A percentile compares a stretch with the other conserved stretches of the same genome.
Conservation (phyloP, 2,113 vertebrate genomes). For the Axis porcinus region DNA sequence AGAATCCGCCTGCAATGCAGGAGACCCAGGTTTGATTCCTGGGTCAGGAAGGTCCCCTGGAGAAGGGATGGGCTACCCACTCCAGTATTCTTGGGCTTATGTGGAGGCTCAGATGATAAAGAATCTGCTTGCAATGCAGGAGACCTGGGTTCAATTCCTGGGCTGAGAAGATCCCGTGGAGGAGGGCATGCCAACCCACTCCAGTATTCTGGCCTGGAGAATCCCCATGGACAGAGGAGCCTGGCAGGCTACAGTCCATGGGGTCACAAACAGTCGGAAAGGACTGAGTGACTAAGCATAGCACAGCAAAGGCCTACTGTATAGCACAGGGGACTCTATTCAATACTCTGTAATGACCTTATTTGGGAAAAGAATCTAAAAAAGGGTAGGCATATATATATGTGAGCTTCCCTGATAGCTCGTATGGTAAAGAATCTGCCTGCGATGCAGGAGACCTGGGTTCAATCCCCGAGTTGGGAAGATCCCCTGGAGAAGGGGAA, state of each 20-base stretch:
- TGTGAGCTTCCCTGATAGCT: not conserved
- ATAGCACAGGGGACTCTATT: not conserved
- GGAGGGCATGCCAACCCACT: not conserved
- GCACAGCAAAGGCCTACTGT: not conserved
- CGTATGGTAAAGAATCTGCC: not conserved
- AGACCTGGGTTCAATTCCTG: not conserved
- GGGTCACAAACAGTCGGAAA: not conserved
- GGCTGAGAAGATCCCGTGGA: not conserved
- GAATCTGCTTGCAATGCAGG: not conserved
- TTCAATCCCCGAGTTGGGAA: not conserved
- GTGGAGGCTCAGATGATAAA: not conserved
- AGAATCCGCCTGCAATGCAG: not conserved
- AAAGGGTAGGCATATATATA: not conserved
- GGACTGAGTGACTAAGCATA: not conserved
- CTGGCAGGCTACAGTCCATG: not conserved
- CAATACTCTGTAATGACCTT: not conserved
- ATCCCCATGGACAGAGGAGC: not conserved
- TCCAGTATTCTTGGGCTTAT: not conserved
- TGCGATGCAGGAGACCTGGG: not conserved
- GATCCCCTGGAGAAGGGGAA: not conserved
- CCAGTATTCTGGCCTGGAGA: not conserved
- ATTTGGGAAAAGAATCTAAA: not conserved
- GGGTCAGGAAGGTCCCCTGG: not conserved
- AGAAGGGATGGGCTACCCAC: not conserved
- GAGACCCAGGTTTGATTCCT: not conserved